Base-by-base conservation (phyloP, 2,113 vertebrate species). In the Larimichthys crocea region DNA sequence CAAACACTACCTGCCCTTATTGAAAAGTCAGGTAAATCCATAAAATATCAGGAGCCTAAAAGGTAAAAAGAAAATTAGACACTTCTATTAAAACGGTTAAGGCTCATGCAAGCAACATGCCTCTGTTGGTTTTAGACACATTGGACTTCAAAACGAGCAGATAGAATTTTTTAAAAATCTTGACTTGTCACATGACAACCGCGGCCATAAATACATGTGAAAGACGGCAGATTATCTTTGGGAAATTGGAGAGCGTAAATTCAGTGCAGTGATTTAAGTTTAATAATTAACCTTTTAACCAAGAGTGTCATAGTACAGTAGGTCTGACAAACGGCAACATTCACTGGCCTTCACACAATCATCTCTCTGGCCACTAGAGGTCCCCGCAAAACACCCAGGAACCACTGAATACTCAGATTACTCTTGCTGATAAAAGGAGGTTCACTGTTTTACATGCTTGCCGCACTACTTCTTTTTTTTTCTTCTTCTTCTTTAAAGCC, bases 361-460 rank as follows among this genome's bases (percentile, higher is more conserved):
- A 20, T 49, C 46, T 78, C 60, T 85, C 19, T 75, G 85, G 84
- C 91, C 92, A 92, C 85, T 74, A 93, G 92, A 66, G 86, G 91
- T 80, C 87, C 15, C 87, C 15, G 62, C 82, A 87, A 73, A 73
- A 91, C 31, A 65, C 74, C 76, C 48, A 72, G 19, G 6, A 83
- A 75, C 35, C 35, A 40, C 71, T 42, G 59, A 76, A 66, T 22
- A 17, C 15, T 50, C 31, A 31, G 16, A 15, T 63, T 35, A 57
- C 55, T 48, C 49, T 48, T 1, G 31, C 59, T 62, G 79, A 82
- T 64, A 74, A 85, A 83, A 73, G 35, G 60, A 79, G 72, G 57
- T 81, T 82, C 40, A 22, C 69, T 59, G 48, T 42, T 79, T 73
- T 69, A 76, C 89, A 93, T 90, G 83, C 87, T 92, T 80, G 80